phyloP scores from a whole-genome alignment of 2,113 vertebrate genomes.

The Noturus placidus region DNA sequence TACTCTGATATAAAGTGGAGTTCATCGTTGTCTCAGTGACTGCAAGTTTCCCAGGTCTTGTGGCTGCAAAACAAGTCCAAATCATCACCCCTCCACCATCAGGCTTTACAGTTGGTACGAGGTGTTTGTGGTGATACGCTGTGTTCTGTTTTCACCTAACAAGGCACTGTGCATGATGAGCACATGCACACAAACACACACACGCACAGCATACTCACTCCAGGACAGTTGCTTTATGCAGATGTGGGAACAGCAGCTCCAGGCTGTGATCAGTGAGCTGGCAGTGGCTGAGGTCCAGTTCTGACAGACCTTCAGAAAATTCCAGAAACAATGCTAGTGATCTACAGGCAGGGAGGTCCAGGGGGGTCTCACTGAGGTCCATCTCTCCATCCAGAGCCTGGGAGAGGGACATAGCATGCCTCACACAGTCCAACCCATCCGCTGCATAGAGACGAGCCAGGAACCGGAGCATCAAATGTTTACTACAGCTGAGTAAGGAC shows the following conservation, averaged over 20 bases:
- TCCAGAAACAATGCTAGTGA: conserved; percentile 52
- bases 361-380: conserved; percentile 56
- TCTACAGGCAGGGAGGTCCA: conserved; percentile 43
- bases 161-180: no score
- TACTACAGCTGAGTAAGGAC: conserved; percentile 33
- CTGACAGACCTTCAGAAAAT: conserved; percentile 52
- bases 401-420: conserved; percentile 28
- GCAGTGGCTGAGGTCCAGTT: conserved; percentile 58
- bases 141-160: no score
- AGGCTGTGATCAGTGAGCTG: conserved; percentile 46
- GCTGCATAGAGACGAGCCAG: conserved; percentile 28
- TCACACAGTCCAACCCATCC: conserved; percentile 1
- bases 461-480: conserved; percentile 51
- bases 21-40: no score
- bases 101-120: no score
- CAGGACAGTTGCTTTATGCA: conserved; percentile 51
- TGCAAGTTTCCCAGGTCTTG: no score
- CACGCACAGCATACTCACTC: conserved; percentile 49
- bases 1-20: no score
- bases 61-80: no score
- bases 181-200: not conserved
- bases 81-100: no score
- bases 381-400: conserved; percentile 43
- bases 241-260: conserved; percentile 46
- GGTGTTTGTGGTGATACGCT: no score